phyloP scores from a whole-genome alignment of 2,113 vertebrate genomes.

The Oplegnathus fasciatus region DNA sequence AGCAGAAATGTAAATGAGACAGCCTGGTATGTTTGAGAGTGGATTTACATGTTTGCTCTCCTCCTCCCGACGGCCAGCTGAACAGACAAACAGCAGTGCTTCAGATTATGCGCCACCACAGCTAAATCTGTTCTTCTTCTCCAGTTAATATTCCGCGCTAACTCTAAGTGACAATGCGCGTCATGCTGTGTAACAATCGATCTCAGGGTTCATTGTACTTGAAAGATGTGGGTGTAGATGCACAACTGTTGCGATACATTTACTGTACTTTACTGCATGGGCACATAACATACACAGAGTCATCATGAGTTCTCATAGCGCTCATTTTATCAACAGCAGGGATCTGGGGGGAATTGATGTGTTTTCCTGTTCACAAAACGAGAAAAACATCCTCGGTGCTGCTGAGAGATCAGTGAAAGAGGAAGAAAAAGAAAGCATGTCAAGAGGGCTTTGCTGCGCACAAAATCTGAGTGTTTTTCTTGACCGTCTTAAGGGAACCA shows the following conservation, averaged over 20 bases:
- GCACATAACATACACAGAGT: slow-evolving; percentile 9
- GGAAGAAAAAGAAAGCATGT: background rate
- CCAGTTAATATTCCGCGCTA: background rate
- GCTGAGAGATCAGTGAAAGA: background rate
- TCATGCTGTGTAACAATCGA: background rate
- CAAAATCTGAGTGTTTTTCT: slow-evolving; percentile 19
- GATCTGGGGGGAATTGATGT: slow-evolving; percentile 49
- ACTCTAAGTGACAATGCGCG: background rate
- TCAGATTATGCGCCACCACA: slow-evolving; percentile 24
- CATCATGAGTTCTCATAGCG: background rate
- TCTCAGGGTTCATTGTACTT: background rate
- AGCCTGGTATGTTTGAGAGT: slow-evolving; percentile 50
- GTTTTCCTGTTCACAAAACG: slow-evolving; percentile 24
- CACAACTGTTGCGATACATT: background rate
- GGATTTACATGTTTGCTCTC: slow-evolving; percentile 55
- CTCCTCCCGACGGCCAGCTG: slow-evolving; percentile 38
- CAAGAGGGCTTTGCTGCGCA: background rate
- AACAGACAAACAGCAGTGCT: slow-evolving; percentile 54
- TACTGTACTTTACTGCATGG: background rate
- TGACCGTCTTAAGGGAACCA: slow-evolving; percentile 16
- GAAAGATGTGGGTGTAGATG: slow-evolving; percentile 3
- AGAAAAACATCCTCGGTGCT: slow-evolving; percentile 13
- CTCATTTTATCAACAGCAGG: slow-evolving; percentile 48
- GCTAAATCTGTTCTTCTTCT: slow-evolving; percentile 1
- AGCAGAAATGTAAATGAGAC: slow-evolving; percentile 48